Evolutionary conservation across 2,113 vertebrate genomes (phyloP), one percentile per base, ranked within the genome.

Genomic region (Bufo gargarizans): DNA sequence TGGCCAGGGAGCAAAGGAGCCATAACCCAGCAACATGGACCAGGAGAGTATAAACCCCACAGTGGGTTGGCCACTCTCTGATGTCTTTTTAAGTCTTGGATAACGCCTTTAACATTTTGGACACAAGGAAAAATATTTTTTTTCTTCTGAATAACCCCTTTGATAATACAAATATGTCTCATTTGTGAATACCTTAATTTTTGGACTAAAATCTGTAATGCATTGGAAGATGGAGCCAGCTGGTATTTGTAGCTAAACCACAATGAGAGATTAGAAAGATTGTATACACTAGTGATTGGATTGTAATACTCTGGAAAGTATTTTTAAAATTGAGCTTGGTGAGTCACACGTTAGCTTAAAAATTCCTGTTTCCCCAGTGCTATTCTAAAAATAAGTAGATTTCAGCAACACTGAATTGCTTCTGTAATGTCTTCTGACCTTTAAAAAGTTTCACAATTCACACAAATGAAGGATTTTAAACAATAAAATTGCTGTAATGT

Each of bases 341-440:
- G 86, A 87, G 63, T 87, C 77, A 87, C 43, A 56, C 10, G 43
- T 20, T 69, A 71, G 55, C 86, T 88, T 74, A 76, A 77, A 76
- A 65, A 59, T 63, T 50, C 45, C 47, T 12, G 6, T 33, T 59
- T 16, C 63, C 53, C 53, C 77, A 81, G 43, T 58, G n/a, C 10
- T 72, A 56, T 72, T 87, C 63, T 82, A 87, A 82, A 87, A 87
- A 82, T 82, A 82, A 61, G n/a, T 20, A 11, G 61, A 74, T 53
- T 71, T 79, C 53, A 80, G 85, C 77, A 87, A 58, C 19, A 81
- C 6, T 69, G 12, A 55, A 58, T 58, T 87, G 17, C 17, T 61
- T 59, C 16, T 71, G n/a, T 79, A 58, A 45, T 20, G 33, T 67
- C 22, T 76, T 14, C 69, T 72, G 69, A 72, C 69, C 69, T 72